Evolutionary conservation across 2,888 invertebrate genomes (phyloP).

Genomic region (Scelioninae gen. 1): DNA sequence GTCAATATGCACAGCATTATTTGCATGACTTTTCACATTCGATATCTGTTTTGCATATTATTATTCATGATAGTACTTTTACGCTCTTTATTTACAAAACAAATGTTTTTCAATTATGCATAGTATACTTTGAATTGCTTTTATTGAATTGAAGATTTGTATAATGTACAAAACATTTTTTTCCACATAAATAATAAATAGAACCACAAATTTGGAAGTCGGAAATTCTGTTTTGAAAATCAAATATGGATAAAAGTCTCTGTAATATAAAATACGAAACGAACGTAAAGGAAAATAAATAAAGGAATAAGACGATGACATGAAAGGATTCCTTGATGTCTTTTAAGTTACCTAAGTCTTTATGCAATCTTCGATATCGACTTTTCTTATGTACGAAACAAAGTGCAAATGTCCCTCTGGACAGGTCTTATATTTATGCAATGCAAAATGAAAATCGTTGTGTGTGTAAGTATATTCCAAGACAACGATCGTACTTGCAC

Average conservation of each 20-base stretch:
- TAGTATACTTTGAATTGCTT: too few species aligned
- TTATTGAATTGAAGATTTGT: background rate
- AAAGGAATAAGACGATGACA: conserved; percentile 41
- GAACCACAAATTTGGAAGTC: conserved; percentile 23
- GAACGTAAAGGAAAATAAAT: conserved; percentile 40
- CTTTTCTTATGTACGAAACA: conserved; percentile 60
- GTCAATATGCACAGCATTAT: too few species aligned
- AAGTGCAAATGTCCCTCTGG: conserved; percentile 67
- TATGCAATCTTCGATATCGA: conserved; percentile 64
- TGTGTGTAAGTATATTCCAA: conserved; percentile 49
- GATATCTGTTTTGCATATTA: too few species aligned
- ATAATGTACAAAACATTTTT: background rate
- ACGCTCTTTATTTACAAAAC: too few species aligned
- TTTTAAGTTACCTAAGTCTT: conserved; percentile 59
- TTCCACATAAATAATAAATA: conserved; percentile 6
- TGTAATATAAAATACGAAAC: conserved; percentile 29
- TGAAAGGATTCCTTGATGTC: conserved; percentile 62
- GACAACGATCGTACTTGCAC: conserved; percentile 58
- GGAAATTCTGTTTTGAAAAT: conserved; percentile 30
- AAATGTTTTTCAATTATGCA: too few species aligned
- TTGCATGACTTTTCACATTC: too few species aligned
- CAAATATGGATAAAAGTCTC: conserved; percentile 26
- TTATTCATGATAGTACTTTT: too few species aligned
- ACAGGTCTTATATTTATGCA: conserved; percentile 63
- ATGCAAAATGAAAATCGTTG: conserved; percentile 65